A percentile compares a stretch with the other conserved stretches of the same genome.
Conservation (phyloP, 2,888 invertebrate species). For the Diplolepis rosae region DNA sequence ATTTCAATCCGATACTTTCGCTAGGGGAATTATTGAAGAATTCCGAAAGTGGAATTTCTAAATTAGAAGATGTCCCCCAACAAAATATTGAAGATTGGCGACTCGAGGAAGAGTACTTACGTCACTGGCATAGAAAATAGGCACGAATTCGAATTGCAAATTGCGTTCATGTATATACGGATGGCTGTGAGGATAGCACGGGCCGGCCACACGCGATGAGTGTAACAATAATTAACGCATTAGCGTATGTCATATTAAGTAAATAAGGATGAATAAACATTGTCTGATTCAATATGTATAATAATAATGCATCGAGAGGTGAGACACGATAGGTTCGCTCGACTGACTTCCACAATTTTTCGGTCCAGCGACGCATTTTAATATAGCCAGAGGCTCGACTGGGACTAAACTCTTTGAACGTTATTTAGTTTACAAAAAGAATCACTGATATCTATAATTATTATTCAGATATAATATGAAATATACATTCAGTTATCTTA, state of each 20-base stretch:
- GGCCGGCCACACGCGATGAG: slow-evolving; percentile 72
- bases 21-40: too few relatives aligned
- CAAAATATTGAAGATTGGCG: slow-evolving; percentile 15
- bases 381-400: slow-evolving; percentile 66
- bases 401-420: slow-evolving; percentile 58
- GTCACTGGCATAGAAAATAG: slow-evolving; percentile 28
- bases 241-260: slow-evolving; percentile 63
- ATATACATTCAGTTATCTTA: too few relatives aligned
- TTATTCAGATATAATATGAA: too few relatives aligned
- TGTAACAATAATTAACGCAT: slow-evolving; percentile 70
- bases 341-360: slow-evolving; percentile 67
- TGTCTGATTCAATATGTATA: slow-evolving; percentile 55
- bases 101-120: slow-evolving; percentile 2
- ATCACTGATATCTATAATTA: too few relatives aligned
- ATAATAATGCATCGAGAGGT: slow-evolving; percentile 41
- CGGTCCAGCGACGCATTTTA: slow-evolving; percentile 71
- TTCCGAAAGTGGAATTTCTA: too few relatives aligned
- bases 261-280: slow-evolving; percentile 56
- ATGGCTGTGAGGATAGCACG: slow-evolving; percentile 65
- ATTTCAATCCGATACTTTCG: too few relatives aligned
- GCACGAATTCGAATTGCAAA: slow-evolving; percentile 29
- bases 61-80: slow-evolving; percentile 1
- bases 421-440: too few relatives aligned
- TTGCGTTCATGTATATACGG: slow-evolving; percentile 31
- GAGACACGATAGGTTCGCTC: slow-evolving; percentile 62